Percentiles rank a stretch among this genome's conserved stretches.
Conservation (phyloP, 2,888 invertebrate genomes). For the Spodoptera picta region DNA sequence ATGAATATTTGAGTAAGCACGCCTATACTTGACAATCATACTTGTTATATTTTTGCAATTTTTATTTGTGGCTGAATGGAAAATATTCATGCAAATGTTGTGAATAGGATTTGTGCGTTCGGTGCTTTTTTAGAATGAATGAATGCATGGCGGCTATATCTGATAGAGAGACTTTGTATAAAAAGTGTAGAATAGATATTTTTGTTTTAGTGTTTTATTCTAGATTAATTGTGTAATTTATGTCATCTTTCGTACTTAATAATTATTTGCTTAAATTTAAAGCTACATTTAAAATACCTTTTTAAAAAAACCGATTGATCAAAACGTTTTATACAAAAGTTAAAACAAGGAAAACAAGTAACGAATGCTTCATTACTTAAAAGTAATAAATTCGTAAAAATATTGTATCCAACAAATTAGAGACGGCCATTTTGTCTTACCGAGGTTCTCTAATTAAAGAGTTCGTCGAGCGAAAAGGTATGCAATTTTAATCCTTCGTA, state of each 20-base stretch:
- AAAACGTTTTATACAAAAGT: too few species aligned
- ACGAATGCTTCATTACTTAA: background rate
- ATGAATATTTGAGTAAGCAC: conserved; percentile 62
- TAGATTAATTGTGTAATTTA: too few species aligned
- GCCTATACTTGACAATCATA: conserved; percentile 42
- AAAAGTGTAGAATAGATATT: background rate
- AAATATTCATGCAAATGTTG: conserved; percentile 32
- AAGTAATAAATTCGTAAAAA: conserved; percentile 19
- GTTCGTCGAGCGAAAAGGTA: conserved; percentile 37
- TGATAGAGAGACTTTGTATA: background rate
- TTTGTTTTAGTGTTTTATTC: background rate
- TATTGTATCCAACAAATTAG: conserved; percentile 13
- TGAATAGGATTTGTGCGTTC: conserved; percentile 19
- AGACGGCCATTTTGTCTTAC: conserved; percentile 35
- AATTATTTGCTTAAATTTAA: too few species aligned
- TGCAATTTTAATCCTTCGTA: conserved; percentile 44
- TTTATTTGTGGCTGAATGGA: conserved; percentile 20
- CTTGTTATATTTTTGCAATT: conserved; percentile 27
- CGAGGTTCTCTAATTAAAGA: conserved; percentile 47
- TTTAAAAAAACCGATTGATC: too few species aligned
- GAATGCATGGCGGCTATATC: conserved; percentile 1
- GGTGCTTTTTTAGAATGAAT: conserved; percentile 12
- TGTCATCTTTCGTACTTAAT: too few species aligned
- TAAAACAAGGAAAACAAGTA: too few species aligned
- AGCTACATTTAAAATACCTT: too few species aligned